phyloP scores from a whole-genome alignment of 1,140 invertebrate genomes.

The Lepidurus arcticus region DNA sequence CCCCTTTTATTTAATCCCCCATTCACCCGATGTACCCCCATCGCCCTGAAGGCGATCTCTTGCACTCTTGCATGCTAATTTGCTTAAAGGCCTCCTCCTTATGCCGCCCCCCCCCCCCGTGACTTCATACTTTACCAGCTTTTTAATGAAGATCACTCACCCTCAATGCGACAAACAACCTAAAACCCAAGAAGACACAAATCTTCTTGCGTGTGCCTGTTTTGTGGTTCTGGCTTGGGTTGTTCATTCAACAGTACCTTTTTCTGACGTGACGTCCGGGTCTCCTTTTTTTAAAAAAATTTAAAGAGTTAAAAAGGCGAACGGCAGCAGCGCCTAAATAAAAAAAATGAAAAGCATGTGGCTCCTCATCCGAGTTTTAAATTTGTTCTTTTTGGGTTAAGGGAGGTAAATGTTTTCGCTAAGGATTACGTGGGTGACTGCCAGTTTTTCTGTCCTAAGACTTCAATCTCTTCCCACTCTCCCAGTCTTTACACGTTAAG shows the following conservation, averaged over 20 bases:
- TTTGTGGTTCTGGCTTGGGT: background rate
- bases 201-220: background rate
- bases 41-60: background rate
- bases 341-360: too few species aligned
- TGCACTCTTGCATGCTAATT: background rate
- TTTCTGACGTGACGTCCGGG: too few species aligned
- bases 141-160: constrained; percentile 19
- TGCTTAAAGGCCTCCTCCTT: background rate
- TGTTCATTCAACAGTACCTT: background rate
- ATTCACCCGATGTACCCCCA: background rate
- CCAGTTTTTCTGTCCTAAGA: too few species aligned
- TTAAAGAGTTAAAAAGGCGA: too few species aligned
- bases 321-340: too few species aligned
- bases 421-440: too few species aligned
- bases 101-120: background rate
- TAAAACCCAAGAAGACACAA: background rate
- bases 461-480: too few species aligned
- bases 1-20: constrained; percentile 15
- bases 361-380: too few species aligned
- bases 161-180: background rate
- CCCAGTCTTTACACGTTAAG: too few species aligned
- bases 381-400: too few species aligned
- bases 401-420: too few species aligned
- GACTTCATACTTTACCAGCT: constrained; percentile 1
- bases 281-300: too few species aligned